Percentiles rank a stretch among this genome's conserved stretches.
phyloP scores from a whole-genome alignment of 2,113 vertebrate genomes.

The Bubo blakistoni region DNA sequence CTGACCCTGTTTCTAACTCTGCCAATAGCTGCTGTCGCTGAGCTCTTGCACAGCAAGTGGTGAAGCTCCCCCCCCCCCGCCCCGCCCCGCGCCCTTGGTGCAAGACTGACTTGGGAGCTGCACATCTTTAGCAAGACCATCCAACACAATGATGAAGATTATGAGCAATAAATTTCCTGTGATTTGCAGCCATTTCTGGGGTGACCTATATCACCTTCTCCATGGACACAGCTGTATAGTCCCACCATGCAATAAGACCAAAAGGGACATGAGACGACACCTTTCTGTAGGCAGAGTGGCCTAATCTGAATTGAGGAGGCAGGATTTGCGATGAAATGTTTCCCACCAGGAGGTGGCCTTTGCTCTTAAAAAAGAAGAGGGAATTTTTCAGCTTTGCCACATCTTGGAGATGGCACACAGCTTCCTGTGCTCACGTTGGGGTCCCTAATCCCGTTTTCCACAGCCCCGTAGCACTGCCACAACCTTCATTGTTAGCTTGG shows the following conservation, averaged over 20 bases:
- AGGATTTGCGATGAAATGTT: not conserved
- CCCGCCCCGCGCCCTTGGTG: not conserved
- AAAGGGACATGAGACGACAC: not conserved
- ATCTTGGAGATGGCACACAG: not conserved
- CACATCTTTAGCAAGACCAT: not conserved
- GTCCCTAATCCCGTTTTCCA: not conserved
- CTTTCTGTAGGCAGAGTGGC: not conserved
- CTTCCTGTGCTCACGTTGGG: not conserved
- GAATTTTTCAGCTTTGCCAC: not conserved
- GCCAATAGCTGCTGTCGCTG: not conserved
- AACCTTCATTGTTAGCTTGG: not conserved
- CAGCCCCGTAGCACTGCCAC: not conserved
- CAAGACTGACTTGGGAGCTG: not conserved
- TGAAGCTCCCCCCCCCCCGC: not conserved
- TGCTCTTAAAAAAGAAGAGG: not conserved
- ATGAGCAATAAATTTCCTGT: not conserved
- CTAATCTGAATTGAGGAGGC: not conserved
- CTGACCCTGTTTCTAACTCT: not conserved
- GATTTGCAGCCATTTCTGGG: not conserved
- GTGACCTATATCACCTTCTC: not conserved
- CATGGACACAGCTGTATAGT: accelerated
- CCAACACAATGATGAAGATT: not conserved
- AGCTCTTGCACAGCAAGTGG: not conserved
- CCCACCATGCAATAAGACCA: accelerated
- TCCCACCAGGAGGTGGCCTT: not conserved